A percentile compares a stretch with the other conserved stretches of the same genome.
Conservation (phyloP, 2,797 vertebrate genomes). For the Erpetoichthys calabaricus region DNA sequence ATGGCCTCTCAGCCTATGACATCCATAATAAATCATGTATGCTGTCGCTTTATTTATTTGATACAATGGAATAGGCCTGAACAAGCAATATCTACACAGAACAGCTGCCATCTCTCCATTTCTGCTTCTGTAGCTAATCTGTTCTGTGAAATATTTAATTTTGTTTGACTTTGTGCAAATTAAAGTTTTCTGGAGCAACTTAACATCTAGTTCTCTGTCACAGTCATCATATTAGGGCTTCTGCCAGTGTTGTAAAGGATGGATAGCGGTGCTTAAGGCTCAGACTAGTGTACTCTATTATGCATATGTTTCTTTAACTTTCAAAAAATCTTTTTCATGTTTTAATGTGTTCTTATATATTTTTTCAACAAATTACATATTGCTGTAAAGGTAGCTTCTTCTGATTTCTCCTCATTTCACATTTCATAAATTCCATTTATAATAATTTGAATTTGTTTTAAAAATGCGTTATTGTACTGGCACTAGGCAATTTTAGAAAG, state of each 20-base stretch:
- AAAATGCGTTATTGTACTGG: no score
- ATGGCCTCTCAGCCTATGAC: slow-evolving; percentile 40
- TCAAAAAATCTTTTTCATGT: background rate
- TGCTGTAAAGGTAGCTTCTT: no score
- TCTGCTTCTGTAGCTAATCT: slow-evolving; percentile 37
- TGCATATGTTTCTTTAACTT: no score
- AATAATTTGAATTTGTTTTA: no score
- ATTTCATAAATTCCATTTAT: no score
- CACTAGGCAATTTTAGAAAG: no score
- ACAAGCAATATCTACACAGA: slow-evolving; percentile 48
- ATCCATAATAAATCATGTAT: slow-evolving; percentile 53
- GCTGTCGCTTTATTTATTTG: slow-evolving; percentile 48
- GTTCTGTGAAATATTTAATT: slow-evolving; percentile 34
- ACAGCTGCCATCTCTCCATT: slow-evolving; percentile 41
- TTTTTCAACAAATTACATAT: no score
- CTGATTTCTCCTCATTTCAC: no score
- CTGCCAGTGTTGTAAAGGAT: background rate
- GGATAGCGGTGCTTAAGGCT: background rate
- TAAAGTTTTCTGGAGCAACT: slow-evolving; percentile 24
- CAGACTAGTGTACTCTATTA: no score
- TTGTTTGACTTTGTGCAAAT: slow-evolving; percentile 29
- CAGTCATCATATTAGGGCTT: no score
- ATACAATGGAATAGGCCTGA: slow-evolving; percentile 37
- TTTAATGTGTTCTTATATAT: no score
- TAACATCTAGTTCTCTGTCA: background rate